Evolutionary conservation across 92 coral and sea anemone species (phyloP), one percentile per base, ranked within the genome.

Genomic region (Porites cylindrica): DNA sequence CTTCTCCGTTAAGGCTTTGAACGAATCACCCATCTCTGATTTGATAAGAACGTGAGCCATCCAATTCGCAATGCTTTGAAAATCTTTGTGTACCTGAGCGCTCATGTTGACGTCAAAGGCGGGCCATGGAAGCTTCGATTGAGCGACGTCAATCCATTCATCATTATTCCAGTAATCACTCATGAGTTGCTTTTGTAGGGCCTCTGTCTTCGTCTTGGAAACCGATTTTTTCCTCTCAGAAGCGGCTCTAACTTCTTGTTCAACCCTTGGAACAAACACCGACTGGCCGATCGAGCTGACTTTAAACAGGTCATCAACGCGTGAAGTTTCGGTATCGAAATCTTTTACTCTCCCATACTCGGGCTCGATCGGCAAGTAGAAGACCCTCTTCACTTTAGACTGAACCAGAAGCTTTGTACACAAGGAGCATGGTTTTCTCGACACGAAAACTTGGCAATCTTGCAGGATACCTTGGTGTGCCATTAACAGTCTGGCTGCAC

Each of bases 401-500:
- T 92, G 95, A 7, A 90, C 93, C 43, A 89, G 88, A 0, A 92
- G 90, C 61, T 92, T 92, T 7, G 92, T 86, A 63, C 95, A 92
- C 16, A 81, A 66, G 8, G 95, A 86, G 51, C 95, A 92, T 0
- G 95, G 95, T 52, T 90, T 73, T 32, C 95, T 70, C 8, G 95
- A 92, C 32, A 90, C 66, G 82, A 89, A 92, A 54, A 92, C 89
- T 32, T 68, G 78, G 24, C 91, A 86, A 4, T 83, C 89, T 56
- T 90, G 80, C 3, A 53, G 78, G 68, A 85, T 71, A 16, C 78
- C 84, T 43, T 74, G 83, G 11, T 89, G 90, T 66, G 80, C 56
- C 51, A 90, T 86, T 54, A 92, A 86, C 26, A 82, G 82, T 12
- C 92, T 78, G 0, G 86, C 86, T 4, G 76, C 86, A 1, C 86